phyloP scores from a whole-genome alignment of 2,797 vertebrate species.

The Morelia viridis region DNA sequence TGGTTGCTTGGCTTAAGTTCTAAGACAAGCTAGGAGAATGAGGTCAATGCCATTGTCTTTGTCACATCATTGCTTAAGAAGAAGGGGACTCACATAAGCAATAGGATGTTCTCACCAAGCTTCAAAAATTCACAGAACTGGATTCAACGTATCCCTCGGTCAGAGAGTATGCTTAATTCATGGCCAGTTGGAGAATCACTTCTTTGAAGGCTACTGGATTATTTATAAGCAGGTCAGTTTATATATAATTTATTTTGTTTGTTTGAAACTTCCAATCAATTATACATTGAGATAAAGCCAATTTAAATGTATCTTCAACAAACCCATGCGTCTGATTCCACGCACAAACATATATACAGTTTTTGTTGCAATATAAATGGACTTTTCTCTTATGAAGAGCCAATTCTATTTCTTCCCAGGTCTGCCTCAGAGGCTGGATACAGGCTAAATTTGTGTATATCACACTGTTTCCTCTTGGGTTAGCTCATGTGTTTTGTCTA shows the following conservation, averaged over 20 bases:
- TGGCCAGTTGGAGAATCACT: not conserved
- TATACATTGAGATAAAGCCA: slow-evolving; percentile 8
- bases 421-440: not conserved
- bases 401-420: not conserved
- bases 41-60: not conserved
- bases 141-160: not conserved
- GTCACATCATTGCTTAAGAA: not conserved
- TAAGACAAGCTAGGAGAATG: not conserved
- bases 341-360: not conserved
- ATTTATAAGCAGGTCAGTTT: slow-evolving; percentile 17
- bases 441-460: not conserved
- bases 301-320: not conserved
- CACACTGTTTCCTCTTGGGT: not conserved
- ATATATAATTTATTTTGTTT: slow-evolving; percentile 26
- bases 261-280: slow-evolving; percentile 14
- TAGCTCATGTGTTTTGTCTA: not conserved
- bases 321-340: not conserved
- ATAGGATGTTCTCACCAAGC: not conserved
- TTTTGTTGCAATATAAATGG: not conserved
- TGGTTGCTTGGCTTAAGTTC: not conserved
- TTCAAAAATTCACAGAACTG: not conserved
- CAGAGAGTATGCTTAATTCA: not conserved
- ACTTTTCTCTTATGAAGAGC: not conserved
- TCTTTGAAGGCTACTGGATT: not conserved
- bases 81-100: not conserved